Evolutionary conservation across 2,888 invertebrate genomes (phyloP).

Genomic region (Macaria liturata): DNA sequence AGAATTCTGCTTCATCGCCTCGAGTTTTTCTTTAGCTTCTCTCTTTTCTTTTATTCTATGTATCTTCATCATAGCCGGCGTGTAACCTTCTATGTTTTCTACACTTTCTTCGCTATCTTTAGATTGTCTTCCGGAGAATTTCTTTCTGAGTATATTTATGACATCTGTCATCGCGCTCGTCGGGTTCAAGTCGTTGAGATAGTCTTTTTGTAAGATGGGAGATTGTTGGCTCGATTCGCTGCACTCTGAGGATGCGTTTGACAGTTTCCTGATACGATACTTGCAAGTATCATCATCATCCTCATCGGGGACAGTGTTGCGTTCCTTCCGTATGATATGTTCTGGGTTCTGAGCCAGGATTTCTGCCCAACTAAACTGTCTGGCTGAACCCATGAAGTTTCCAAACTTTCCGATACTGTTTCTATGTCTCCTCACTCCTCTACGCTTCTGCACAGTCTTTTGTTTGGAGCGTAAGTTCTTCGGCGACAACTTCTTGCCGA

Average conservation of each 20-base stretch:
- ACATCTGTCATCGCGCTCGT: conserved; percentile 89
- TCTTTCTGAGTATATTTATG: conserved; percentile 84
- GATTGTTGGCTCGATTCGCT: conserved; percentile 62
- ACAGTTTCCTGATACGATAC: conserved; percentile 73
- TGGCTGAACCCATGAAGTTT: conserved; percentile 78
- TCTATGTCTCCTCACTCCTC: conserved; percentile 67
- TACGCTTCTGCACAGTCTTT: conserved; percentile 72
- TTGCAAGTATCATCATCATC: conserved; percentile 68
- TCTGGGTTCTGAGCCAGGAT: conserved; percentile 86
- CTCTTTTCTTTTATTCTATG: conserved; percentile 74
- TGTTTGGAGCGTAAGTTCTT: conserved; percentile 86
- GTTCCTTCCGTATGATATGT: conserved; percentile 81
- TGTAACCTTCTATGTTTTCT: conserved; percentile 68
- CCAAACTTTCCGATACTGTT: conserved; percentile 79
- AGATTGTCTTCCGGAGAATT: conserved; percentile 56
- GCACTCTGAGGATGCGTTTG: conserved; percentile 65
- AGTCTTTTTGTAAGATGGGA: conserved; percentile 70
- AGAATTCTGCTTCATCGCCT: conserved; percentile 48
- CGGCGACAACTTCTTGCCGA: conserved; percentile 81
- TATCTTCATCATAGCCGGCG: conserved; percentile 82
- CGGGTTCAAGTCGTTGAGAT: conserved; percentile 81
- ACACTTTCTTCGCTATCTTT: conserved; percentile 55
- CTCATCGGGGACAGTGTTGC: conserved; percentile 49
- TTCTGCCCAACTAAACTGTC: conserved; percentile 86
- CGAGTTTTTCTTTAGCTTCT: conserved; percentile 64